Evolutionary conservation across 2,797 vertebrate genomes (phyloP).

Genomic region (Nyctalus aviator): DNA sequence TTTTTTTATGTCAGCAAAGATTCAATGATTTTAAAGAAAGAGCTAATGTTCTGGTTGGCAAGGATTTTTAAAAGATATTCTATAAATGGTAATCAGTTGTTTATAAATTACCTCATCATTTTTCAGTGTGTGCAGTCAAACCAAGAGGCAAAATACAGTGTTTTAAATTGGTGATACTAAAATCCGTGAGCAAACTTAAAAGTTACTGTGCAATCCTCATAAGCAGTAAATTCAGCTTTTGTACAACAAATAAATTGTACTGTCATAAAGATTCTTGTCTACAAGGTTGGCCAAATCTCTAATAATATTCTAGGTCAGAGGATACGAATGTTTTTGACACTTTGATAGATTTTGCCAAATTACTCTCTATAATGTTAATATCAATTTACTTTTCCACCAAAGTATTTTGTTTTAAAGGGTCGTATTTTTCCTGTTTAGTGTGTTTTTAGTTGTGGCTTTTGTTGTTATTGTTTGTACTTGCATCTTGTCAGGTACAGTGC

Average conservation of each 20-base stretch:
- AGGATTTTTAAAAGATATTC: background rate
- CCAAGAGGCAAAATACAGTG: constrained; percentile 9
- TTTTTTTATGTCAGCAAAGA: background rate
- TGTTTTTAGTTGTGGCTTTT: background rate
- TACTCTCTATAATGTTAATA: background rate
- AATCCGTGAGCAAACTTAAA: constrained; percentile 1
- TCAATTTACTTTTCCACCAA: background rate
- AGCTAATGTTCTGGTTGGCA: background rate
- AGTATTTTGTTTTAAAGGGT: background rate
- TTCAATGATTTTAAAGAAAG: constrained; percentile 25
- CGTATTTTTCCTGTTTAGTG: background rate
- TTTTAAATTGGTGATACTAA: constrained; percentile 1
- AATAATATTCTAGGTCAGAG: background rate
- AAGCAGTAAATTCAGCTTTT: constrained; percentile 66
- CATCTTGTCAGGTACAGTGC: background rate
- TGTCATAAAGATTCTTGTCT: background rate
- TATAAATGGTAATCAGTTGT: constrained; percentile 4
- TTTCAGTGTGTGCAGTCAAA: background rate
- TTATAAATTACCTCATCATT: background rate
- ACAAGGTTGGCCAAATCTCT: background rate
- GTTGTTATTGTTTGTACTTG: background rate
- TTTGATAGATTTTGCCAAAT: constrained; percentile 20
- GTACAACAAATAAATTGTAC: background rate
- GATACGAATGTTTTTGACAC: background rate
- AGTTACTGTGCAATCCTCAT: constrained; percentile 18